A percentile compares a stretch with the other conserved stretches of the same genome.
Conservation (phyloP, 1,140 invertebrate species). For the Cydia amplana region DNA sequence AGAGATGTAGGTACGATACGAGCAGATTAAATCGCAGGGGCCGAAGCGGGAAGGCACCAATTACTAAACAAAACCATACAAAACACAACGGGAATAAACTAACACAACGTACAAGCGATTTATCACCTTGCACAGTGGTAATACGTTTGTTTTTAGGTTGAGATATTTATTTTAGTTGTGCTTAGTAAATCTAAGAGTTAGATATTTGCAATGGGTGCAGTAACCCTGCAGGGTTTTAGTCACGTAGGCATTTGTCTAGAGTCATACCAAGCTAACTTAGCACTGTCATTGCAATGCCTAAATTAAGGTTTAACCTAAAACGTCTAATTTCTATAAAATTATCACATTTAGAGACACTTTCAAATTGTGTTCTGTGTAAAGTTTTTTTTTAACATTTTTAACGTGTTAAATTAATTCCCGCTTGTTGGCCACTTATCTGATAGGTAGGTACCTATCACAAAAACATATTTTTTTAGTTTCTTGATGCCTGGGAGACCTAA, state of each 20-base stretch:
- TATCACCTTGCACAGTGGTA: background rate
- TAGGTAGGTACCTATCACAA: no score
- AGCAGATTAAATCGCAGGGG: background rate
- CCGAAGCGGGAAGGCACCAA: conserved; percentile 9
- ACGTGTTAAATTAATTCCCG: no score
- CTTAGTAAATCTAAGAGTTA: background rate
- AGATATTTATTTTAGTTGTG: background rate
- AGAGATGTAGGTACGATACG: background rate
- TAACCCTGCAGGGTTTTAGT: background rate
- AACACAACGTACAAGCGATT: background rate
- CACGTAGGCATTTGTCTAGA: background rate
- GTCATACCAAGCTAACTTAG: no score
- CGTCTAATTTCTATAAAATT: no score
- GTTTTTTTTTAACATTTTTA: no score
- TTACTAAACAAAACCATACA: background rate
- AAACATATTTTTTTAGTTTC: no score
- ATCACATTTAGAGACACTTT: no score
- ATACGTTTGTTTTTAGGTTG: background rate
- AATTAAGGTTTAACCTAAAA: no score
- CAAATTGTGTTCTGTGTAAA: no score
- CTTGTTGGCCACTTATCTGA: no score
- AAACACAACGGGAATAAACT: background rate
- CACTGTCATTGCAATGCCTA: no score
- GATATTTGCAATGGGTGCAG: conserved; percentile 7
- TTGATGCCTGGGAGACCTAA: no score